phyloP scores from a whole-genome alignment of 92 coral and sea anemone genomes.

The Plumapathes pennacea region DNA sequence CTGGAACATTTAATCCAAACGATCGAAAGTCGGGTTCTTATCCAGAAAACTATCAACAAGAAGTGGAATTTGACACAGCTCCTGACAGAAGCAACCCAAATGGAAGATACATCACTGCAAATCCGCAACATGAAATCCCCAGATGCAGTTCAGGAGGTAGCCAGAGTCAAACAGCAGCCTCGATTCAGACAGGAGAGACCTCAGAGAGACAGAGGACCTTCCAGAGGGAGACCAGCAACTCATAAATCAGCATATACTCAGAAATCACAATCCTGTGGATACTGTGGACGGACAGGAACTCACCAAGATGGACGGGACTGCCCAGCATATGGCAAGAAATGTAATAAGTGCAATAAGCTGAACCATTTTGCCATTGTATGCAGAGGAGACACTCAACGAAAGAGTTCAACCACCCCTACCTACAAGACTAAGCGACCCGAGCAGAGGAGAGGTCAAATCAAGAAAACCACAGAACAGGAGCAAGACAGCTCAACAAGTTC shows the following conservation, averaged over 20 bases:
- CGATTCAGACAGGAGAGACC: too few relatives aligned
- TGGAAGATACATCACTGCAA: conserved; percentile 53
- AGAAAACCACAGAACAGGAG: conserved; percentile 22
- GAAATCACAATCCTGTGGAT: too few relatives aligned
- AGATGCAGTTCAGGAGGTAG: neutral
- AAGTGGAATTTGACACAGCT: conserved; percentile 58
- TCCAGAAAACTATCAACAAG: conserved; percentile 60
- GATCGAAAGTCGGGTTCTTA: conserved; percentile 48
- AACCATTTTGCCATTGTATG: conserved; percentile 52
- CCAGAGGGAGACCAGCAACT: too few relatives aligned
- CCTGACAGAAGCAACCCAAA: conserved; percentile 57
- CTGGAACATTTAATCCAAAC: conserved; percentile 57
- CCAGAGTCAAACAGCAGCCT: too few relatives aligned
- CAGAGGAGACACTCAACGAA: neutral
- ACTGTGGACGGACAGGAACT: neutral
- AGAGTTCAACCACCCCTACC: too few relatives aligned
- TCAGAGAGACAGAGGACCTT: too few relatives aligned
- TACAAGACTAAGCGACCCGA: conserved; percentile 3
- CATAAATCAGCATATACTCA: too few relatives aligned
- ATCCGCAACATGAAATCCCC: conserved; percentile 44
- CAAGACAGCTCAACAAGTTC: conserved; percentile 55
- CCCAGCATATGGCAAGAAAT: conserved; percentile 55
- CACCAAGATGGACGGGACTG: conserved; percentile 30
- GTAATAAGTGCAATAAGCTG: conserved; percentile 40
- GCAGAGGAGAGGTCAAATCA: conserved; percentile 10